Percentiles rank a stretch among this genome's conserved stretches.
Evolutionary conservation across 2,888 invertebrate genomes (phyloP).

Genomic region (Megamerina dolium): DNA sequence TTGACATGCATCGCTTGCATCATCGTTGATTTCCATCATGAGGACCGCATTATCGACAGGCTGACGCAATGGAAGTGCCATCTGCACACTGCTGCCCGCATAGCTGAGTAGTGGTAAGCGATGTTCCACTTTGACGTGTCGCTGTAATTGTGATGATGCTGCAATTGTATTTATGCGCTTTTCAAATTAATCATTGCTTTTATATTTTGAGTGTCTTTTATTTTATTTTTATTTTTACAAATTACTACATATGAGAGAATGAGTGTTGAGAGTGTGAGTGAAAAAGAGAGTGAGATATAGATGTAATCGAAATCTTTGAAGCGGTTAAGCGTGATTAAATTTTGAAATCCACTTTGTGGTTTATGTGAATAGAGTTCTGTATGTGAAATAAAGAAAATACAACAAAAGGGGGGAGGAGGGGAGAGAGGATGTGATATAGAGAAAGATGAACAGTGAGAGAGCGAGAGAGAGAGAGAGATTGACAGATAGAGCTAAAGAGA

Average conservation of each 20-base stretch:
- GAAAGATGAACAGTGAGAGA: no score
- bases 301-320: conserved; percentile 25
- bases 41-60: conserved; percentile 30
- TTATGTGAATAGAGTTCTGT: no score
- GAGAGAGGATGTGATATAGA: neutral
- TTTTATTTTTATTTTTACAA: conserved; percentile 1
- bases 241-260: no score
- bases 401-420: conserved; percentile 1
- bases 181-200: no score
- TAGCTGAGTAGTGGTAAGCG: conserved; percentile 29
- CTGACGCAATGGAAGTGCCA: conserved; percentile 30
- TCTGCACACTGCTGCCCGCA: conserved; percentile 26
- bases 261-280: no score
- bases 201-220: neutral
- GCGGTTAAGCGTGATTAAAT: conserved; percentile 25
- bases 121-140: conserved; percentile 31
- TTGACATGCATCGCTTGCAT: neutral
- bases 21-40: conserved; percentile 20
- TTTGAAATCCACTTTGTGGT: conserved; percentile 22
- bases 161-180: conserved; percentile 8
- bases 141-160: conserved; percentile 25
- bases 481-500: no score
- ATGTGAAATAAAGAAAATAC: no score
- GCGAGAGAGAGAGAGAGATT: no score
- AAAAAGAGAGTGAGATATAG: conserved; percentile 15